These are phyloP conservation scores for Zenarchopterus dispar DNA, from an alignment of 2,797 vertebrate species.

Conservation along the genomic window DNA sequence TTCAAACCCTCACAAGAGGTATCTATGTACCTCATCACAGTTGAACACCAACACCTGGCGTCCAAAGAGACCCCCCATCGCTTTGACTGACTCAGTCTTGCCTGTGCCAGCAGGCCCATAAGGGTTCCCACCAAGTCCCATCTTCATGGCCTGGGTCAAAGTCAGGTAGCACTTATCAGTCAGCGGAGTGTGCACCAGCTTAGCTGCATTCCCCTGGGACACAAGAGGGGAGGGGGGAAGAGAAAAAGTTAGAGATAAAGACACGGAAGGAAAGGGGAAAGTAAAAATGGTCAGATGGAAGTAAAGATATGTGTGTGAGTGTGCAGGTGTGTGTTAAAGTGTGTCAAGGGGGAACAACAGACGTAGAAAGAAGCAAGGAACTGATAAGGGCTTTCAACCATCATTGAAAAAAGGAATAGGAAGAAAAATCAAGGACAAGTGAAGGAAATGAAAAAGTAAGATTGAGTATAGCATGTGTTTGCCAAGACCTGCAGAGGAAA, in stretches of 20 bases:
- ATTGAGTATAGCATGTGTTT: constrained; percentile 11
- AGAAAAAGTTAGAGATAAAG: constrained; percentile 29
- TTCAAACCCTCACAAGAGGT: background rate
- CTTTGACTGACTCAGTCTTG: constrained; percentile 98
- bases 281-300: constrained; percentile 9
- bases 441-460: constrained; percentile 23
- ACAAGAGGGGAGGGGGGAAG: constrained; percentile 10
- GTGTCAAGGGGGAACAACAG: background rate
- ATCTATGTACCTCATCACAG: constrained; percentile 92
- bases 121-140: constrained; percentile 97
- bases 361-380: constrained; percentile 1
- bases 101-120: constrained; percentile 98
- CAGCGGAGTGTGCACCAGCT: constrained; percentile 95
- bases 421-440: constrained; percentile 24
- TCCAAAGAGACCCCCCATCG: constrained; percentile 93
- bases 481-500: constrained; percentile 34
- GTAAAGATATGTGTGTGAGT: constrained; percentile 4
- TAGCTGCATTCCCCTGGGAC: constrained; percentile 92
- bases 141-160: constrained; percentile 96
- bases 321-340: no score
- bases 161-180: constrained; percentile 98
- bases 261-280: constrained; percentile 12
- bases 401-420: constrained; percentile 11
- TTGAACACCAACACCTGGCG: constrained; percentile 98
- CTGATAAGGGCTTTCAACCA: constrained; percentile 27